Evolutionary conservation across 1,140 invertebrate species (phyloP).

Genomic region (Theocolax elegans): DNA sequence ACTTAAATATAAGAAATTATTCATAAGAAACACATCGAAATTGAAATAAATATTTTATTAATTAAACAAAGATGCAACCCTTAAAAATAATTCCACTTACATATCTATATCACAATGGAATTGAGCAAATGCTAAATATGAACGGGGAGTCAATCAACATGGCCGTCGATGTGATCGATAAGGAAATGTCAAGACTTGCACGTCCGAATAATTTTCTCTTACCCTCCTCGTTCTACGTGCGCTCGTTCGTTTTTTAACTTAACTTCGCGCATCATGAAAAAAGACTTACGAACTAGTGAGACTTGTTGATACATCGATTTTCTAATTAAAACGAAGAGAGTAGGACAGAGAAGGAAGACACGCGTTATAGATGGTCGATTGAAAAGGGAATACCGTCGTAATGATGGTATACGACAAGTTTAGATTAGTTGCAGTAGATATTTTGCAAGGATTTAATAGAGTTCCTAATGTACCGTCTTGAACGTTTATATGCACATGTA

Average conservation of each 20-base stretch:
- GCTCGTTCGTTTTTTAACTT: background rate
- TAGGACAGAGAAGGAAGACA: background rate
- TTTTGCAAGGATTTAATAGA: constrained; percentile 18
- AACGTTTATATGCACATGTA: constrained; percentile 15
- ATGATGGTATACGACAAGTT: background rate
- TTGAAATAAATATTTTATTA: no score
- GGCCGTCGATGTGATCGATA: constrained; percentile 57
- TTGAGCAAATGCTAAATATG: constrained; percentile 9
- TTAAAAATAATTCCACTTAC: no score
- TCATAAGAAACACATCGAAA: no score
- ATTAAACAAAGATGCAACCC: no score
- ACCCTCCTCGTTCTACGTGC: background rate
- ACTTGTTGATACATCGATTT: background rate
- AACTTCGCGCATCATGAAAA: background rate
- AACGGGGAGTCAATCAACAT: constrained; percentile 47
- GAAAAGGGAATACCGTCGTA: background rate
- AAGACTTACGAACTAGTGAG: background rate
- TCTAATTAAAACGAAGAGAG: background rate
- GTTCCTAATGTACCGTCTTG: constrained; percentile 10
- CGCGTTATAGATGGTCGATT: background rate
- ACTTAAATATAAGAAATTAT: no score
- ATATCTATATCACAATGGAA: no score
- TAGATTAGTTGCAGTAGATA: constrained; percentile 3
- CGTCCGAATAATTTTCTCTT: constrained; percentile 10
- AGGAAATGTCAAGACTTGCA: constrained; percentile 46